Conservation (phyloP, 2,113 vertebrate genomes). For the Tupaia chinensis region DNA sequence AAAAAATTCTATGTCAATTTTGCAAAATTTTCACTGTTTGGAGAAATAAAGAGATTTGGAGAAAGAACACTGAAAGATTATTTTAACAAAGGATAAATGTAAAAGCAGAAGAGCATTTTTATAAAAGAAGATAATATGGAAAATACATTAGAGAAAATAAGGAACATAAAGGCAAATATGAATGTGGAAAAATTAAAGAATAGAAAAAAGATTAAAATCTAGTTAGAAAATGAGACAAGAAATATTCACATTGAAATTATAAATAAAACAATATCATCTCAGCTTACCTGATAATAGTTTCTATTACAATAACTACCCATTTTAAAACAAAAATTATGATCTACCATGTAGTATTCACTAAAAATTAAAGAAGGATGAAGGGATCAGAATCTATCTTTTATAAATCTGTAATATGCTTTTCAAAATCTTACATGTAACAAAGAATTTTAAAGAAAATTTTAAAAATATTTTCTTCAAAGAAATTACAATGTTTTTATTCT, state of each 20-base stretch:
- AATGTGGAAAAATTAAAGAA: conserved; percentile 19
- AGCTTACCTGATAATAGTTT: conserved; percentile 3
- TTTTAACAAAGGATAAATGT: conserved; percentile 1
- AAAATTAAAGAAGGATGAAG: neutral
- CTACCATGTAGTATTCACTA: neutral
- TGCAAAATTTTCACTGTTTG: conserved; percentile 11
- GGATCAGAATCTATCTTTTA: conserved; percentile 29
- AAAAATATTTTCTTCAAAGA: neutral
- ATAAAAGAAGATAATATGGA: conserved; percentile 9
- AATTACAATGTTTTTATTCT: neutral
- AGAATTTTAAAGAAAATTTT: conserved; percentile 3
- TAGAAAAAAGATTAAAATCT: conserved; percentile 18
- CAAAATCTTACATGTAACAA: neutral
- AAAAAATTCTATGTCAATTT: conserved; percentile 11
- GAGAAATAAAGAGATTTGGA: neutral
- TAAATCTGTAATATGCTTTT: conserved; percentile 8
- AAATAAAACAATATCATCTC: conserved; percentile 28
- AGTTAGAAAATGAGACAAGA: neutral
- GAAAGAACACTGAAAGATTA: neutral
- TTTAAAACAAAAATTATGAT: conserved; percentile 34
- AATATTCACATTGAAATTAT: conserved; percentile 35
- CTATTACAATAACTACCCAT: neutral
- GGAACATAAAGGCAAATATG: conserved; percentile 25
- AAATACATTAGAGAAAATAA: conserved; percentile 4
- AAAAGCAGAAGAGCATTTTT: conserved; percentile 6